Conservation (phyloP, 2,797 vertebrate genomes). For the Ciconia nigra region DNA sequence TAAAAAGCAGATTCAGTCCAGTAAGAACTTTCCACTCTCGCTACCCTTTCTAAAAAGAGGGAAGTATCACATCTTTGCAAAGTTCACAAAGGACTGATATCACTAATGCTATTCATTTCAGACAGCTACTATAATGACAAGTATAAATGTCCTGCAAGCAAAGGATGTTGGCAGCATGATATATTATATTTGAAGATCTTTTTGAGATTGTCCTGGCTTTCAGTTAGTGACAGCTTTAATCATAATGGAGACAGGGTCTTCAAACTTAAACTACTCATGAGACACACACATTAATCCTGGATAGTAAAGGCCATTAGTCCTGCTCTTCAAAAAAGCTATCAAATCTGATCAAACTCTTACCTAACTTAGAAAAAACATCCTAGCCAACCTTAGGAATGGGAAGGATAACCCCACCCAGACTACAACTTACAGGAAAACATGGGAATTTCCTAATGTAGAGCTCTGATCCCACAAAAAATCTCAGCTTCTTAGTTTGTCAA, state of each 20-base stretch:
- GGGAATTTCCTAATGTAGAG: neutral
- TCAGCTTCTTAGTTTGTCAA: neutral
- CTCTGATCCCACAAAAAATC: neutral
- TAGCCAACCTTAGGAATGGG: neutral
- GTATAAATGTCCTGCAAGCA: neutral
- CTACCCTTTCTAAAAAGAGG: neutral
- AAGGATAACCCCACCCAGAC: neutral
- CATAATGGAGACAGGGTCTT: neutral
- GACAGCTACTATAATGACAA: neutral
- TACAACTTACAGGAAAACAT: neutral
- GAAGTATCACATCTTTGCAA: neutral
- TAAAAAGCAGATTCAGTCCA: neutral
- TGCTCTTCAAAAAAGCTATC: neutral
- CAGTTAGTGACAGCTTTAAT: neutral
- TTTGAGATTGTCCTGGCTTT: neutral
- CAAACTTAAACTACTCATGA: neutral
- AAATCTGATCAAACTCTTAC: neutral
- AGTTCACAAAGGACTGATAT: neutral
- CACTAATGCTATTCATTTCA: neutral
- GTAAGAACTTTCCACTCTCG: neutral
- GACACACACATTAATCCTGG: neutral
- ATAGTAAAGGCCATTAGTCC: neutral
- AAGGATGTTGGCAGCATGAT: neutral
- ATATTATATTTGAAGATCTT: neutral
- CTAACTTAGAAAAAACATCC: neutral